Evolutionary conservation across 1,140 invertebrate species (phyloP), one percentile per base, ranked within the genome.

Genomic region (Drosophila ohnishii): DNA sequence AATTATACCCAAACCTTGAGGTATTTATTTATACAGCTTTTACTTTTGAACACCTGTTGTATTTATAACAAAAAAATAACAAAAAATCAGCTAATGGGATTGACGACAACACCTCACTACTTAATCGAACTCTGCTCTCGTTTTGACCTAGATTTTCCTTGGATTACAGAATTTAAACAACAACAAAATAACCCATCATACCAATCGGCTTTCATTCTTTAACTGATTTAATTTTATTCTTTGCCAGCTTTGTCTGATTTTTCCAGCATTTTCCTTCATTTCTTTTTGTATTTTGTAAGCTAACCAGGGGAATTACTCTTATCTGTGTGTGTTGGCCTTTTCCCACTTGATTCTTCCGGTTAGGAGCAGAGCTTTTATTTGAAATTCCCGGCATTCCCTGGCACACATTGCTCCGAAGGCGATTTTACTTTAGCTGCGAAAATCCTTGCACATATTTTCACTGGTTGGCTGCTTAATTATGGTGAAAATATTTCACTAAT

Each of bases 401-500:
- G 35, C 62, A 62, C 57, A 65, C 61, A 64, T 64, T 64, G 37
- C 61, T 61, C 32, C 8, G 56, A 61, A 61, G 62, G 62, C 62
- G 40, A 45, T 63, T 65, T 63, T 65, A 35, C 42, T 45, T 10
- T 7, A 10, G 35, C 56, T 42, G 37, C 14, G 37, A 61, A 32
- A 63, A 44, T 48, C 25, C 28, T 32, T 14, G 25, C 61, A 32
- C 56, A 59, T 59, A 45, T 64, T 22, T 45, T 10, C 32, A 51
- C 48, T 51, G 48, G 30, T 30, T 19, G 48, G 28, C 28, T 71
- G 67, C 65, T 40, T 71, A 71, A 71, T 71, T 71, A 71, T 71
- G 69, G 65, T 71, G 69, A 71, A 71, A 71, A 71, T 71, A 71
- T 71, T 71, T 71, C 75, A 77, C 77, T 84, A 85, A 84, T 84